A percentile compares a stretch with the other conserved stretches of the same genome.
These are phyloP conservation scores for Cheilosia impressa DNA, from an alignment of 2,888 invertebrate genomes.

Conservation along the genomic window DNA sequence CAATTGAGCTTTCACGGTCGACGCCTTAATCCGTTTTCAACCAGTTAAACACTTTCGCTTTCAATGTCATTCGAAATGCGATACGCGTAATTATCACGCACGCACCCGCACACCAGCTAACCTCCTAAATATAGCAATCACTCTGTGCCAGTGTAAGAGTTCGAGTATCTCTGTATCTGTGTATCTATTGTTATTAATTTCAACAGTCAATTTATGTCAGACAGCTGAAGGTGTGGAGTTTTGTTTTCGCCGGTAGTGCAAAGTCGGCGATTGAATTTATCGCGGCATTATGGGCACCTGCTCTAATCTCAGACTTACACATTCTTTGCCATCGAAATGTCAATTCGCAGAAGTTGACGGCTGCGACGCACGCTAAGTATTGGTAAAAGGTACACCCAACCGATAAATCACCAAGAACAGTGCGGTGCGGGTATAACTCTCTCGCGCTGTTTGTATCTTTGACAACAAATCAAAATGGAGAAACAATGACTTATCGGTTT, in stretches of 20 bases:
- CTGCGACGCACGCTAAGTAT: background rate
- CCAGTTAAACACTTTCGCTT: constrained; percentile 18
- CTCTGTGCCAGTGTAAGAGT: too few species aligned
- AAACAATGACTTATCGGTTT: constrained; percentile 32
- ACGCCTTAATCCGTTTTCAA: constrained; percentile 22
- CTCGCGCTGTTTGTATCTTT: background rate
- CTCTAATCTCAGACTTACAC: constrained; percentile 29
- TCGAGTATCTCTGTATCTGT: too few species aligned
- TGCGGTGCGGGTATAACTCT: background rate
- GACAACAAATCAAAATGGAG: constrained; percentile 25
- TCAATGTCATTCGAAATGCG: constrained; percentile 8
- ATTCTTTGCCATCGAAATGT: constrained; percentile 12
- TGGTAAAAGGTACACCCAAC: background rate
- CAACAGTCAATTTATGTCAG: constrained; percentile 29
- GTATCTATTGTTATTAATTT: constrained; percentile 14
- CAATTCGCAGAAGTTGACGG: constrained; percentile 1
- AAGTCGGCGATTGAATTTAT: background rate
- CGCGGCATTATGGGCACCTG: constrained; percentile 20
- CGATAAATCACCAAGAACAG: constrained; percentile 14
- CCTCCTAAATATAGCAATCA: too few species aligned
- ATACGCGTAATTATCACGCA: constrained; percentile 11
- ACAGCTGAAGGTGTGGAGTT: constrained; percentile 26
- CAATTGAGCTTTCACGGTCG: constrained; percentile 9
- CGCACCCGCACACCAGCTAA: background rate
- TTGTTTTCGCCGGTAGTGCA: background rate